phyloP scores from a whole-genome alignment of 2,888 invertebrate species.

The Cetonia aurata region DNA sequence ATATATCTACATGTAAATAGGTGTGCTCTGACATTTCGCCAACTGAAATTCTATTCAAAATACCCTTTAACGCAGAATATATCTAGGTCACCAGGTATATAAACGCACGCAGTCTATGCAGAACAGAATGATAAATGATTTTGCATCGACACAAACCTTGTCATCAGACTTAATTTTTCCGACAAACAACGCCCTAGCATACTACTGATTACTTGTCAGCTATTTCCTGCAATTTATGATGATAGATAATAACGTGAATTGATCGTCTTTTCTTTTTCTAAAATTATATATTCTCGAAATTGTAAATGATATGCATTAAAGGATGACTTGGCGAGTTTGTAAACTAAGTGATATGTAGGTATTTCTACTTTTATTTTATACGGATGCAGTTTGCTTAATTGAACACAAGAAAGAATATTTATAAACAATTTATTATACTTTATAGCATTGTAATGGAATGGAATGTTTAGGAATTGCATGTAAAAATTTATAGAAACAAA shows the following conservation, averaged over 20 bases:
- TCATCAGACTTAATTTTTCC: constrained; percentile 16
- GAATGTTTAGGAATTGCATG: too few species aligned
- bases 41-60: constrained; percentile 25
- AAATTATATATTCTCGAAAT: constrained; percentile 12
- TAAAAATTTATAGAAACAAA: too few species aligned
- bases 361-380: neutral
- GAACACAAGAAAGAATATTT: neutral
- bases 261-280: neutral
- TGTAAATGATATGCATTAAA: constrained; percentile 4
- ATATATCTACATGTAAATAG: constrained; percentile 31
- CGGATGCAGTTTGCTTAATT: neutral
- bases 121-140: constrained; percentile 34
- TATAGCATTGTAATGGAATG: too few species aligned
- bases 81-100: constrained; percentile 27
- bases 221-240: constrained; percentile 17
- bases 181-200: neutral
- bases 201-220: neutral
- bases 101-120: constrained; percentile 16
- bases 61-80: constrained; percentile 33
- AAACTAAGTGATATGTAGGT: neutral
- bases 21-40: constrained; percentile 36
- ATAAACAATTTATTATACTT: too few species aligned
- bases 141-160: constrained; percentile 7
- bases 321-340: neutral
- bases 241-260: neutral